These are phyloP conservation scores for Melipona bicolor DNA, from an alignment of 2,888 invertebrate species.

Conservation along the genomic window DNA sequence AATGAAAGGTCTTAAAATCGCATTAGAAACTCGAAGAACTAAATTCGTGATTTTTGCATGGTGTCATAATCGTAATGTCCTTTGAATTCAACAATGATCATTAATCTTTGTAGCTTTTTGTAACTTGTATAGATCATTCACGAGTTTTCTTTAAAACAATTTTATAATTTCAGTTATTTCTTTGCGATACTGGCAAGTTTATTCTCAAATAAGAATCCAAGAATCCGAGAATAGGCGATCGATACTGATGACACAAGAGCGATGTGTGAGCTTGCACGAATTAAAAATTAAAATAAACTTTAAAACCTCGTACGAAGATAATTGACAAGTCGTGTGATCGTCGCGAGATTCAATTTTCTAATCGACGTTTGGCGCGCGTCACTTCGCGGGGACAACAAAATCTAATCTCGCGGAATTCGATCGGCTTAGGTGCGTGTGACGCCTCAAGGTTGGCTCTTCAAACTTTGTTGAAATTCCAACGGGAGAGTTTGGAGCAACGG, in stretches of 20 bases:
- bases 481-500: not conserved
- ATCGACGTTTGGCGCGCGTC: not conserved
- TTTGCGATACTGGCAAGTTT: too few species aligned
- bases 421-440: constrained; percentile 10
- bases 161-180: too few species aligned
- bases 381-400: constrained; percentile 11
- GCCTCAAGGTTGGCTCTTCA: not conserved
- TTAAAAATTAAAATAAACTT: too few species aligned
- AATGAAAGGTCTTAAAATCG: not conserved
- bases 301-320: too few species aligned
- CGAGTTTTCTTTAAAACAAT: too few species aligned
- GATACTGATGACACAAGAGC: too few species aligned
- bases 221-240: too few species aligned
- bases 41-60: not conserved
- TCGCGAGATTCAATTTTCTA: not conserved
- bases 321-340: not conserved
- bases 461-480: constrained; percentile 21
- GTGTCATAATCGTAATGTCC: not conserved
- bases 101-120: not conserved
- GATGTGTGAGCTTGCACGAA: too few species aligned
- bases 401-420: constrained; percentile 33
- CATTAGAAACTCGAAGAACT: not conserved
- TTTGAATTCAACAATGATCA: not conserved
- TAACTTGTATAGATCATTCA: not conserved
- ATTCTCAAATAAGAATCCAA: too few species aligned